Base-by-base conservation (phyloP, 2,797 vertebrate species). In the Gouania willdenowi region DNA sequence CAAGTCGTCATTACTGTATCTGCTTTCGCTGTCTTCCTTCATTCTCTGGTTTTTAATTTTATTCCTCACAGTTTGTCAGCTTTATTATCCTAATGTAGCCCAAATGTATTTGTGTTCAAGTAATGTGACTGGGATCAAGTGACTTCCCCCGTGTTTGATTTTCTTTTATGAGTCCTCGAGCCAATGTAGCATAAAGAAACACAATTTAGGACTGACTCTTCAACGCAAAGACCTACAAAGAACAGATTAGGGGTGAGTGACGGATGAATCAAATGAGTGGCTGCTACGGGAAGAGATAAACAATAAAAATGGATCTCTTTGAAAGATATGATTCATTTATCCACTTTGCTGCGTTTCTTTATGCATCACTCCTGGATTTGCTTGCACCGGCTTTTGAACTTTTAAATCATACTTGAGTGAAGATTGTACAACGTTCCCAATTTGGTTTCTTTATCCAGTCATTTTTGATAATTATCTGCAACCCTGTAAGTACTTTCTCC, bases 101-200 rank as follows among this genome's bases (percentile, higher is more conserved):
- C 20, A 57, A 41, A 54, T 66, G 40, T 48, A 33, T 59, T 60
- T 60, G 35, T 27, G 32, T 27, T 55, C 35, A 22, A 41, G 26
- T 41, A 53, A 47, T 42, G 35, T 27, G 25, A 21, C 44, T 51
- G 19, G 16, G 42, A 33, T 44, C 26, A 34, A 48, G 27, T 44
- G 39, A 41, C 34, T 56, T 40, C 12, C 12, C 18, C n/a, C 38
- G 26, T 26, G 48, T 69, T 50, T 50, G 35, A 59, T 56, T 61
- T 61, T 41, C 23, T 53, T 54, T 66, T 55, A 71, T 51, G 45
- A 61, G 44, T 28, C 18, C 9, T 5, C 26, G 30, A 68, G 20
- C 46, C 44, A 66, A 19, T 53, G 60, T 57, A 55, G 44, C 51
- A 57, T 42, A 63, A 60, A 69, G 35, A 61, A 67, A 56, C 43